Conservation (phyloP, 1,140 invertebrate species). For the Phocides pigmalion region DNA sequence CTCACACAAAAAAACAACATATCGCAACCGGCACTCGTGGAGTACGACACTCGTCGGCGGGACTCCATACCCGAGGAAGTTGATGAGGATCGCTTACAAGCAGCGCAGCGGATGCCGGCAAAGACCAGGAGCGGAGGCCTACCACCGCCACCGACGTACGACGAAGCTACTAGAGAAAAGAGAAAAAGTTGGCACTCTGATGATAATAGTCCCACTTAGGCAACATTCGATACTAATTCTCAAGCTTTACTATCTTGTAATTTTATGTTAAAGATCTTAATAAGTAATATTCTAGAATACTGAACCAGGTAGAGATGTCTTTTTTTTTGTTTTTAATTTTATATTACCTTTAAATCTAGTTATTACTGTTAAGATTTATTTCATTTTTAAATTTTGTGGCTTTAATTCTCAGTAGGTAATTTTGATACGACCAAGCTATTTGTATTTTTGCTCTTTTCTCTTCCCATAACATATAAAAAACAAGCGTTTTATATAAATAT, state of each 20-base stretch:
- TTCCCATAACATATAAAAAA: too few species aligned
- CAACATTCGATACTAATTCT: not conserved
- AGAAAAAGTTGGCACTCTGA: constrained; percentile 84
- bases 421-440: too few species aligned
- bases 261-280: not conserved
- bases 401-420: too few species aligned
- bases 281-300: not conserved
- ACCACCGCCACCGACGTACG: constrained; percentile 68
- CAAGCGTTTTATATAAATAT: too few species aligned
- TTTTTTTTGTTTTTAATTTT: not conserved
- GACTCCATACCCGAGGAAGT: constrained; percentile 83
- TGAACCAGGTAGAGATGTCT: not conserved
- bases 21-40: constrained; percentile 83
- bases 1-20: constrained; percentile 85
- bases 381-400: too few species aligned
- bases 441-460: too few species aligned
- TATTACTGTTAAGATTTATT: too few species aligned
- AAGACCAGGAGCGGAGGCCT: constrained; percentile 67
- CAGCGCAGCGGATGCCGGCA: constrained; percentile 60
- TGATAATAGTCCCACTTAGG: constrained; percentile 77
- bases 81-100: constrained; percentile 71
- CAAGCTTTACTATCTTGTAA: not conserved
- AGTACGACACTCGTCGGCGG: constrained; percentile 74
- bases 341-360: too few species aligned
- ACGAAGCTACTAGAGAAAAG: constrained; percentile 67